A percentile compares a stretch with the other conserved stretches of the same genome.
Evolutionary conservation across 64 coral and sea anemone species (phyloP).

Genomic region (Acropora tenuis): DNA sequence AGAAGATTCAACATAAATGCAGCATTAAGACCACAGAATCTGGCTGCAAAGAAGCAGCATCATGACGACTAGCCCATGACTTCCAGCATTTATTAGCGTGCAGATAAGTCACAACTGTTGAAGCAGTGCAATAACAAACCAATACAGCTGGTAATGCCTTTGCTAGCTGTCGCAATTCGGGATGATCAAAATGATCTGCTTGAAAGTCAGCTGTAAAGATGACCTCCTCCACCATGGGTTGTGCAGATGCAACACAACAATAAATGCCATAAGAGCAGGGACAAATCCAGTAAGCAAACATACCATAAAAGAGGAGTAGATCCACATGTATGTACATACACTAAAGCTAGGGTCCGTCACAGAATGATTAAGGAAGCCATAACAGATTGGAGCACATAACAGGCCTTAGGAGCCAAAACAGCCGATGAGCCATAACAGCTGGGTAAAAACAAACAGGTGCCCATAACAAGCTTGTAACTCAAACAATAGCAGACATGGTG

Average conservation of each 20-base stretch:
- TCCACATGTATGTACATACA: too few species aligned
- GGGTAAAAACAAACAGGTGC: background rate
- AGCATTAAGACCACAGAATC: constrained; percentile 35
- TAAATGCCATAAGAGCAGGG: constrained; percentile 5
- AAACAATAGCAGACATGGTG: background rate
- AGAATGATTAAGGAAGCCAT: background rate
- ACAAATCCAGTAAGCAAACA: background rate
- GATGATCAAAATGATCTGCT: background rate
- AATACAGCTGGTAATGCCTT: constrained; percentile 25
- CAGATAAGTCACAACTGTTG: constrained; percentile 13
- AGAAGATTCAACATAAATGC: background rate
- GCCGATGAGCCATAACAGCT: background rate
- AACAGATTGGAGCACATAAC: constrained; percentile 22
- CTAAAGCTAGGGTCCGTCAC: too few species aligned
- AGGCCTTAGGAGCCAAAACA: constrained; percentile 5
- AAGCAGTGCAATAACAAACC: constrained; percentile 11
- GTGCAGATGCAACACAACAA: background rate
- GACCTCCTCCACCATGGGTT: background rate
- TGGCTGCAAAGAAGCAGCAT: constrained; percentile 23
- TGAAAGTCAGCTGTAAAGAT: background rate
- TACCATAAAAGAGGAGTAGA: background rate
- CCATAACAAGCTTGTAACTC: background rate
- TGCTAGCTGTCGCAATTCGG: background rate
- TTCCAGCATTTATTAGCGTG: constrained; percentile 23
- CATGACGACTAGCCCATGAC: constrained; percentile 3